Conservation (phyloP, 2,888 invertebrate genomes). For the Mesodorylaimus sp. region DNA sequence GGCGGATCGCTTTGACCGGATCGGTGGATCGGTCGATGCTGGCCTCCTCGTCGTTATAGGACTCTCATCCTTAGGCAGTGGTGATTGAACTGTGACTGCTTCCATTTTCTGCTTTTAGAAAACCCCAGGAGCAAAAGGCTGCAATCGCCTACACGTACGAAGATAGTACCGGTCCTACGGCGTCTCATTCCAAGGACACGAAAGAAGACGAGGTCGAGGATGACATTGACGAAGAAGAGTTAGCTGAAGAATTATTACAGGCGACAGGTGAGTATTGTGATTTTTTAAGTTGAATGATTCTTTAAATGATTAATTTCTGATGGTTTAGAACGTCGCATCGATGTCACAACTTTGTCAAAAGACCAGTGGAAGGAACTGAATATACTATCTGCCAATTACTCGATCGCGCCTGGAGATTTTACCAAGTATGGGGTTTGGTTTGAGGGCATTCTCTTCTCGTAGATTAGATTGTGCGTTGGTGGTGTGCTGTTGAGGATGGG, state of each 20-base stretch:
- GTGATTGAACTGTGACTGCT: neutral
- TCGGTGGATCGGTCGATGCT: too few species aligned
- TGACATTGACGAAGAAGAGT: neutral
- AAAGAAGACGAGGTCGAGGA: neutral
- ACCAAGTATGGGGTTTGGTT: neutral
- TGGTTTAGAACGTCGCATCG: too few species aligned
- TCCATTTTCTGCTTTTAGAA: too few species aligned
- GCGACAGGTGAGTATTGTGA: neutral
- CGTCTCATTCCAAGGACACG: neutral
- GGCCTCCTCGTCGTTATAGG: too few species aligned
- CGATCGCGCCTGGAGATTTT: conserved; percentile 5
- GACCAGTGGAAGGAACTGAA: conserved; percentile 8
- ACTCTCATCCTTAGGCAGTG: too few species aligned
- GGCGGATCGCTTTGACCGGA: too few species aligned
- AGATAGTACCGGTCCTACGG: neutral
- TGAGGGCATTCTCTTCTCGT: neutral
- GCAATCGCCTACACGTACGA: conserved; percentile 24
- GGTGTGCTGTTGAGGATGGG: too few species aligned
- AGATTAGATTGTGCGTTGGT: neutral
- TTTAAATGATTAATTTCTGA: too few species aligned
- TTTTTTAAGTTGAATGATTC: too few species aligned
- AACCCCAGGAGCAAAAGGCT: too few species aligned
- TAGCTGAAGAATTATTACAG: neutral
- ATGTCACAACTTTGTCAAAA: conserved; percentile 5
- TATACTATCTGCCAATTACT: conserved; percentile 4